Conservation (phyloP, 2,888 invertebrate genomes). For the Adineta ricciae region DNA sequence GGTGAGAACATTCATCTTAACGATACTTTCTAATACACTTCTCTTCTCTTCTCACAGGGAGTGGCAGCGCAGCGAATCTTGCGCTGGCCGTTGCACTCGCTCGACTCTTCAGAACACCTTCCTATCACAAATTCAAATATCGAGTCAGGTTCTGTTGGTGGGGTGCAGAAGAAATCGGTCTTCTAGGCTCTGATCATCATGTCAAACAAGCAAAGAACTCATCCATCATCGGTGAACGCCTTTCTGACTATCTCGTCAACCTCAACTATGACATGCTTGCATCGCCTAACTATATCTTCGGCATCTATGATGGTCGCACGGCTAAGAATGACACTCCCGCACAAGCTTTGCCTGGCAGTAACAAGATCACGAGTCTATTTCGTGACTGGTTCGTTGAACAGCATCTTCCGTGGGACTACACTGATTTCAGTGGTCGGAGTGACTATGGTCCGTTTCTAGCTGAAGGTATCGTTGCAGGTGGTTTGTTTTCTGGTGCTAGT, state of each 20-base stretch:
- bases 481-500: not conserved
- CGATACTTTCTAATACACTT: too few relatives aligned
- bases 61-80: not conserved
- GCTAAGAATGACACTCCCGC: not conserved
- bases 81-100: not conserved
- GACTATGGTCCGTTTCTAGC: slow-evolving; percentile 1
- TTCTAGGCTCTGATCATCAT: not conserved
- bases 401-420: not conserved
- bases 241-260: not conserved
- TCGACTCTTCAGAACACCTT: not conserved
- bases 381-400: not conserved
- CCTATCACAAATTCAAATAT: not conserved
- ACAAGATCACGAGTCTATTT: not conserved
- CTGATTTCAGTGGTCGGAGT: not conserved
- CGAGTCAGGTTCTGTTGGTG: slow-evolving; percentile 6
- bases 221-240: not conserved
- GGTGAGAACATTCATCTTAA: not conserved
- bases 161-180: not conserved
- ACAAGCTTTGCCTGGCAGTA: not conserved
- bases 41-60: not conserved
- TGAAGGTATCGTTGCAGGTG: not conserved
- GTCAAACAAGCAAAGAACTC: not conserved
- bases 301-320: not conserved
- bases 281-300: not conserved
- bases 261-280: not conserved